phyloP scores from a whole-genome alignment of 1,140 invertebrate species.

The Dufourea novaeangliae region DNA sequence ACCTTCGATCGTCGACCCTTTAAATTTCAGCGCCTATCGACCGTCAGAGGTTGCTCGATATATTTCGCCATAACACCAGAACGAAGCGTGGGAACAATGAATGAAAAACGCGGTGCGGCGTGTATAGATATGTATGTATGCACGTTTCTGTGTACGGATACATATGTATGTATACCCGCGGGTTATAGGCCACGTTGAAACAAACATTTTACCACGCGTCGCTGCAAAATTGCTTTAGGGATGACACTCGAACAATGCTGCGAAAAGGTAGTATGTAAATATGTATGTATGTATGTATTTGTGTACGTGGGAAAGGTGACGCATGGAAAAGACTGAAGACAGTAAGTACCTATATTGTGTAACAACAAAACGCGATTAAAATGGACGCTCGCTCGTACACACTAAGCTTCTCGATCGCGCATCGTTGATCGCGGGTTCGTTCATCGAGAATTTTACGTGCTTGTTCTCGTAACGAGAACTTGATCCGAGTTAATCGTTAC shows the following conservation, averaged over 20 bases:
- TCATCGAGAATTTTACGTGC: background rate
- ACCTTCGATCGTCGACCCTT: background rate
- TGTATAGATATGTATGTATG: background rate
- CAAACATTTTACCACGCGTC: slow-evolving; percentile 56
- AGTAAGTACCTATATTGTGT: slow-evolving; percentile 47
- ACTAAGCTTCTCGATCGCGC: background rate
- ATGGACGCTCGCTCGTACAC: slow-evolving; percentile 17
- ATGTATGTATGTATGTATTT: too few species aligned
- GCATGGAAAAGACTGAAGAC: slow-evolving; percentile 29
- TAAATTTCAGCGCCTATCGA: background rate
- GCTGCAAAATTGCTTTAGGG: slow-evolving; percentile 55
- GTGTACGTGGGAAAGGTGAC: background rate
- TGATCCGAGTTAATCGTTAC: background rate
- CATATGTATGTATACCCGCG: background rate
- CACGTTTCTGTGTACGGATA: background rate
- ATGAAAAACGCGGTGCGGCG: background rate
- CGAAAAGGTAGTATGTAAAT: too few species aligned
- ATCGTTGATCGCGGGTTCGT: too few species aligned
- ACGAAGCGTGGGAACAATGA: background rate
- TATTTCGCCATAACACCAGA: background rate
- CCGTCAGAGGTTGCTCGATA: background rate
- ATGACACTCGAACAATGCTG: slow-evolving; percentile 47
- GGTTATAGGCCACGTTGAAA: slow-evolving; percentile 53
- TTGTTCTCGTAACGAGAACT: too few species aligned
- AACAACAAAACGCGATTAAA: slow-evolving; percentile 43